Conservation (phyloP, 2,888 invertebrate genomes). For the Orthonevra nobilis region DNA sequence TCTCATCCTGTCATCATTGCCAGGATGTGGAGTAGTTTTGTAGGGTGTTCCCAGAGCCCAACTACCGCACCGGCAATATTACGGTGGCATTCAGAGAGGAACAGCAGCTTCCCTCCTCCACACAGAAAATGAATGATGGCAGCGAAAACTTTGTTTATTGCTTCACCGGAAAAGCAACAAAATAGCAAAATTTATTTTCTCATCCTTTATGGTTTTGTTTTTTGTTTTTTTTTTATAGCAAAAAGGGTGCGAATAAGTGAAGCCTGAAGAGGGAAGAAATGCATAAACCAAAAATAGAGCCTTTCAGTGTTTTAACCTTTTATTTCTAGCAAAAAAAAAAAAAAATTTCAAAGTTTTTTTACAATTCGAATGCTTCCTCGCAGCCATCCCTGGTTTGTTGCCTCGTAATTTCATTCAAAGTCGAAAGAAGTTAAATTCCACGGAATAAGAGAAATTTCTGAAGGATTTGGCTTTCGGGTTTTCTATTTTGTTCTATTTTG, state of each 20-base stretch:
- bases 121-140: constrained; percentile 57
- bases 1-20: too few species aligned
- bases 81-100: too few species aligned
- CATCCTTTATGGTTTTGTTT: too few species aligned
- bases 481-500: neutral
- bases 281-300: constrained; percentile 16
- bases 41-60: too few species aligned
- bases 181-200: constrained; percentile 1
- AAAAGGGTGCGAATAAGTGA: constrained; percentile 33
- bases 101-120: too few species aligned
- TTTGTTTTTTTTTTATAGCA: too few species aligned
- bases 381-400: neutral
- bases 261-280: neutral
- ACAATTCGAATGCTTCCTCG: neutral
- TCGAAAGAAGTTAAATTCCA: constrained; percentile 16
- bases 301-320: constrained; percentile 42
- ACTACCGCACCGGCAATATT: too few species aligned
- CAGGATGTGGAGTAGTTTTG: too few species aligned
- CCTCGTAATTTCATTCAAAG: constrained; percentile 24
- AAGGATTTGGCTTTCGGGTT: neutral
- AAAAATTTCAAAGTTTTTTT: constrained; percentile 7
- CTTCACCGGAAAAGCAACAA: constrained; percentile 29
- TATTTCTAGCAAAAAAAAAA: constrained; percentile 1
- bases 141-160: constrained; percentile 60
- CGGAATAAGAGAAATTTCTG: constrained; percentile 2